A percentile compares a stretch with the other conserved stretches of the same genome.
Evolutionary conservation across 1,140 invertebrate species (phyloP).

Genomic region (Drosophila ercepeae): DNA sequence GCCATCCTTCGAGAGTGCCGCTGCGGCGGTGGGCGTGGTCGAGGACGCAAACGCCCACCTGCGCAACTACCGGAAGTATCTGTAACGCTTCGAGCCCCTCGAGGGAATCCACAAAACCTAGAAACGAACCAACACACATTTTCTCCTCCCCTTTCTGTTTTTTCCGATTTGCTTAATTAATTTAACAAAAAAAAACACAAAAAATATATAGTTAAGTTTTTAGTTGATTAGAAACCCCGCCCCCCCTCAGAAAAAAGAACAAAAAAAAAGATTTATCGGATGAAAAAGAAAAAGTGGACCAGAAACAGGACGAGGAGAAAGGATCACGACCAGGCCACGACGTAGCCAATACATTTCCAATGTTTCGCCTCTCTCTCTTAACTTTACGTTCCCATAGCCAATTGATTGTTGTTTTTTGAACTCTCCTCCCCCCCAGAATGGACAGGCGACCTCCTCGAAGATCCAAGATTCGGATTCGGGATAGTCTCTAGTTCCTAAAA

Average conservation of each 20-base stretch:
- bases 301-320: slow-evolving; percentile 14
- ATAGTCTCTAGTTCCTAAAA: background rate
- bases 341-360: slow-evolving; percentile 13
- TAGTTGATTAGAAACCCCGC: slow-evolving; percentile 49
- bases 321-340: slow-evolving; percentile 19
- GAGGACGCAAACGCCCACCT: slow-evolving; percentile 73
- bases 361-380: slow-evolving; percentile 20
- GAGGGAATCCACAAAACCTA: background rate
- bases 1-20: slow-evolving; percentile 81
- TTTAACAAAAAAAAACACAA: slow-evolving; percentile 37
- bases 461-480: background rate
- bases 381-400: slow-evolving; percentile 53
- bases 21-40: slow-evolving; percentile 74
- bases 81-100: slow-evolving; percentile 62
- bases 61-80: slow-evolving; percentile 83
- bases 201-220: slow-evolving; percentile 45
- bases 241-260: background rate
- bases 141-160: slow-evolving; percentile 9
- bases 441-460: background rate
- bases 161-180: slow-evolving; percentile 40
- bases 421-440: background rate
- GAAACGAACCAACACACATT: background rate
- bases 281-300: slow-evolving; percentile 19
- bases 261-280: background rate
- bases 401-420: slow-evolving; percentile 54